Evolutionary conservation across 37 sponge, comb jelly and placozoan genomes (phyloP).

Genomic region (Aplysina aerophoba): DNA sequence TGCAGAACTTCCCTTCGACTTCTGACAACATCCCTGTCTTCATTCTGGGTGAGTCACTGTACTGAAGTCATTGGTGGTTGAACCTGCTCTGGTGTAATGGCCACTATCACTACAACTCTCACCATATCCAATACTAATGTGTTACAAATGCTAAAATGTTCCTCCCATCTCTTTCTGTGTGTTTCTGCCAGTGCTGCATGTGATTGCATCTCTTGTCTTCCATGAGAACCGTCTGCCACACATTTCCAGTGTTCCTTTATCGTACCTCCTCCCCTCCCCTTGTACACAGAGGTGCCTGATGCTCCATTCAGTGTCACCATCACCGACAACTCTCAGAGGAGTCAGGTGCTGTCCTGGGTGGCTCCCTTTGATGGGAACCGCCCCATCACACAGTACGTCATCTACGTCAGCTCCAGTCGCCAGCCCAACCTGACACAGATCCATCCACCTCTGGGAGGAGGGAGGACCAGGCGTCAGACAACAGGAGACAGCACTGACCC

Average conservation of each 20-base stretch:
- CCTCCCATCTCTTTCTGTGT: too few species aligned
- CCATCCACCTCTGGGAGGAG: background rate
- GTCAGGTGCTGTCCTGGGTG: conserved; percentile 50
- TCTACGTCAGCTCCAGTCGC: conserved; percentile 15
- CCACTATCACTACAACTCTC: too few species aligned
- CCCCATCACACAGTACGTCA: conserved; percentile 30
- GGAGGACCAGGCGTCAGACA: background rate
- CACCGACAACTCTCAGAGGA: conserved; percentile 3
- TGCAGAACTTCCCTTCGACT: background rate
- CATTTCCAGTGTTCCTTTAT: too few species aligned
- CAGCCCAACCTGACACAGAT: background rate
- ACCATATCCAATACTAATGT: too few species aligned
- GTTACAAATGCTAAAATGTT: too few species aligned
- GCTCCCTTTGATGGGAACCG: conserved; percentile 66
- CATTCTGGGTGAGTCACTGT: conserved; percentile 55
- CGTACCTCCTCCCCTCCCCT: background rate
- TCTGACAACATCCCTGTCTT: conserved; percentile 37
- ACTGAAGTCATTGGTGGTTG: too few species aligned
- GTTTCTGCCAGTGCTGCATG: too few species aligned
- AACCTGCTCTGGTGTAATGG: too few species aligned
- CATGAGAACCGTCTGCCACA: background rate
- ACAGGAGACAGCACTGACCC: too few species aligned
- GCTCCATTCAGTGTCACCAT: conserved; percentile 38
- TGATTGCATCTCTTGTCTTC: background rate
- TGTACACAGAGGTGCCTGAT: conserved; percentile 65